A percentile compares a stretch with the other conserved stretches of the same genome.
phyloP scores from a whole-genome alignment of 2,888 invertebrate species.

The Aphodius sticticus region DNA sequence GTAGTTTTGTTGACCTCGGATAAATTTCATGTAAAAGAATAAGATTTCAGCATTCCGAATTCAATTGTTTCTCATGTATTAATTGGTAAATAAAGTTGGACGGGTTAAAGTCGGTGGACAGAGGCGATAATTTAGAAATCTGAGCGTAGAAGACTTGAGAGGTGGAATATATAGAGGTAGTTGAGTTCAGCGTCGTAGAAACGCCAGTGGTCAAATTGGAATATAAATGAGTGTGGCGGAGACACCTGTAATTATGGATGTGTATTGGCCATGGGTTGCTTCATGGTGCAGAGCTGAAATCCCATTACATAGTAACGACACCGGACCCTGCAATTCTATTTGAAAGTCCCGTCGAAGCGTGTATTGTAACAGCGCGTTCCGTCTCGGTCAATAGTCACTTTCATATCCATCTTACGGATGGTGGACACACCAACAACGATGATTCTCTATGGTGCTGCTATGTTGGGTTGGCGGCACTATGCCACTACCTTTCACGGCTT shows the following conservation, averaged over 20 bases:
- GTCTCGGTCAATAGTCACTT: slow-evolving; percentile 56
- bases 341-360: slow-evolving; percentile 58
- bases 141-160: too few relatives aligned
- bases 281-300: slow-evolving; percentile 18
- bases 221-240: slow-evolving; percentile 9
- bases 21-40: too few relatives aligned
- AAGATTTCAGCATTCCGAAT: too few relatives aligned
- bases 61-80: too few relatives aligned
- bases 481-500: slow-evolving; percentile 35
- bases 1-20: too few relatives aligned
- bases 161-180: too few relatives aligned
- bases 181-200: too few relatives aligned
- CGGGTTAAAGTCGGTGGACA: too few relatives aligned
- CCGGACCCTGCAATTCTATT: slow-evolving; percentile 44
- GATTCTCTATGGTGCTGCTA: slow-evolving; percentile 43
- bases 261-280: slow-evolving; percentile 6
- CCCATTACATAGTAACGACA: slow-evolving; percentile 32
- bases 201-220: slow-evolving; percentile 10
- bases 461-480: slow-evolving; percentile 32
- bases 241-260: slow-evolving; percentile 19
- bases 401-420: slow-evolving; percentile 53
- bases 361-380: slow-evolving; percentile 54
- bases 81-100: too few relatives aligned
- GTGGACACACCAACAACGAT: slow-evolving; percentile 47
- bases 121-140: too few relatives aligned